A percentile compares a stretch with the other conserved stretches of the same genome.
Evolutionary conservation across 2,888 invertebrate genomes (phyloP).

Genomic region (Harpalus rufipes): DNA sequence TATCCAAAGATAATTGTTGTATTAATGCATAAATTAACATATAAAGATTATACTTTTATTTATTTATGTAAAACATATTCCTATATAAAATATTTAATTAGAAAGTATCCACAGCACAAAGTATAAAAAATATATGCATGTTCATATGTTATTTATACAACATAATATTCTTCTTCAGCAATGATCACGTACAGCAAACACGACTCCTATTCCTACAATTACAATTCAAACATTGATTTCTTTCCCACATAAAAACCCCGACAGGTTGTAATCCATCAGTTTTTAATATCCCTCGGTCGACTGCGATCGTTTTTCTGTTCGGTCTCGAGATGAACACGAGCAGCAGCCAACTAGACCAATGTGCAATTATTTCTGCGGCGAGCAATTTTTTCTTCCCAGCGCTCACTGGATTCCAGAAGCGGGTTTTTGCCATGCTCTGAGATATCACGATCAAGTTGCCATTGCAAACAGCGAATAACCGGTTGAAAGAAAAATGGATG

Average conservation of each 20-base stretch:
- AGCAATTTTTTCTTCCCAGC: constrained; percentile 25
- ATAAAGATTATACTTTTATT: no score
- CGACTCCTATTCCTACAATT: neutral
- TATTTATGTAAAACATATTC: no score
- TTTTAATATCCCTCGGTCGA: neutral
- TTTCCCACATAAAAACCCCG: neutral
- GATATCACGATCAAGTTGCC: constrained; percentile 15
- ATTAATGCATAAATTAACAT: no score
- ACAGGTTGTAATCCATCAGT: constrained; percentile 16
- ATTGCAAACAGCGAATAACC: constrained; percentile 7
- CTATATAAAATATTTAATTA: no score
- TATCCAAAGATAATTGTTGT: no score
- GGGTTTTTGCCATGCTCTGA: constrained; percentile 28
- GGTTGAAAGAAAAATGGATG: constrained; percentile 25
- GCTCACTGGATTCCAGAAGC: constrained; percentile 37
- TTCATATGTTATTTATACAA: no score
- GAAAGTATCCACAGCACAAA: no score
- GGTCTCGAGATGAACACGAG: neutral
- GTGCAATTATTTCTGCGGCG: constrained; percentile 39
- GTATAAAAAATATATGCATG: no score
- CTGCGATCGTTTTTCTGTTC: neutral
- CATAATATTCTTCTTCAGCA: no score
- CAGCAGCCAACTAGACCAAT: constrained; percentile 26
- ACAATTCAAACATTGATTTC: neutral
- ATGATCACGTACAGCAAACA: constrained; percentile 4